Conservation (phyloP, 2,113 vertebrate genomes). For the Apistogramma diplotaenia region DNA sequence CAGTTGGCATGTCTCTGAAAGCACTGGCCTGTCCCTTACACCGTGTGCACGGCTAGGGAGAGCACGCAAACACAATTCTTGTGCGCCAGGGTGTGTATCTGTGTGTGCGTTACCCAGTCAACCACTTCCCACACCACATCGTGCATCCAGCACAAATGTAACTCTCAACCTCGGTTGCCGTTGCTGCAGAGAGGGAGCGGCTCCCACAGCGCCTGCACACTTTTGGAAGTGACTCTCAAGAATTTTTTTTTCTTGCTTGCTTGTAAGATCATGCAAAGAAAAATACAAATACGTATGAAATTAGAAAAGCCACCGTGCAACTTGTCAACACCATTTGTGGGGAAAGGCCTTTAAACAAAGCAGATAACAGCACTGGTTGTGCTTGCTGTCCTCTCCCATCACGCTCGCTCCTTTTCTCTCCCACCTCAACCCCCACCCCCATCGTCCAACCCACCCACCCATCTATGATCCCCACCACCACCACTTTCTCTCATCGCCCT, state of each 20-base stretch:
- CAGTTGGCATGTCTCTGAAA: constrained; percentile 77
- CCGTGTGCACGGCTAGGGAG: constrained; percentile 31
- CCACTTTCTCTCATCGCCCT: constrained; percentile 62
- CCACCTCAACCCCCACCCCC: neutral
- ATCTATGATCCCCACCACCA: constrained; percentile 33
- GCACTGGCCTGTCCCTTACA: constrained; percentile 71
- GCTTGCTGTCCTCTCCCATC: constrained; percentile 12
- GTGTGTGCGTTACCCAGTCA: constrained; percentile 27
- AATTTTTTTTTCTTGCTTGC: neutral
- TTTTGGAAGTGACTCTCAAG: neutral
- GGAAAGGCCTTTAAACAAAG: constrained; percentile 37
- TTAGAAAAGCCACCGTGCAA: neutral
- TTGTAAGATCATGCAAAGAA: neutral
- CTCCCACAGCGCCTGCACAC: neutral
- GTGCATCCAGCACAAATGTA: constrained; percentile 37
- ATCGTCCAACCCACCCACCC: constrained; percentile 24
- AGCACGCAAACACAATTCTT: constrained; percentile 59
- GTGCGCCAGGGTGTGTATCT: constrained; percentile 12
- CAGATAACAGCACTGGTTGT: constrained; percentile 40
- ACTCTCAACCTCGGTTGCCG: neutral
- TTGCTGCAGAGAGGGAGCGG: neutral
- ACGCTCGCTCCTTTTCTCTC: constrained; percentile 24
- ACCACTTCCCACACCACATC: constrained; percentile 27
- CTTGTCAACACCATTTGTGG: constrained; percentile 13
- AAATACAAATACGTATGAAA: neutral